Percentiles rank a stretch among this genome's conserved stretches.
phyloP scores from a whole-genome alignment of 2,797 vertebrate genomes.

The Hoplostethus mediterraneus region DNA sequence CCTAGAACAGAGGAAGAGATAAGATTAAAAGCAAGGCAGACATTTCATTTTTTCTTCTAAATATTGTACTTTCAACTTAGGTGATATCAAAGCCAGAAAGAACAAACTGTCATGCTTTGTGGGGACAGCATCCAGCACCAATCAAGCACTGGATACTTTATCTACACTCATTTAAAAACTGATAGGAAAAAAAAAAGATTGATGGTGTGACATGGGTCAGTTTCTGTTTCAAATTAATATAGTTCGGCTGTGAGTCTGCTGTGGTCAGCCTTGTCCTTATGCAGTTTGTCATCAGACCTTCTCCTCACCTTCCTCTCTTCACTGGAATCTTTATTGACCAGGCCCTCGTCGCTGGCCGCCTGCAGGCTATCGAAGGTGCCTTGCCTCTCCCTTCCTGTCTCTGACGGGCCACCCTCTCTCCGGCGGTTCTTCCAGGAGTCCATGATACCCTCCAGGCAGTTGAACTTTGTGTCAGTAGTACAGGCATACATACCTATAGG shows the following conservation, averaged over 20 bases:
- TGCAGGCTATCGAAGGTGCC: conserved; percentile 88
- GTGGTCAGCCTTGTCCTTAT: conserved; percentile 74
- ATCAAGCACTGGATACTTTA: background rate
- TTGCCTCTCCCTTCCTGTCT: conserved; percentile 76
- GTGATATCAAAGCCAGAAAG: background rate
- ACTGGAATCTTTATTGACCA: conserved; percentile 81
- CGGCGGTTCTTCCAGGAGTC: conserved; percentile 72
- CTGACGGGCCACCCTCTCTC: conserved; percentile 47
- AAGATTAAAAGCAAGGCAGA: conserved; percentile 70
- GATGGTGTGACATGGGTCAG: background rate
- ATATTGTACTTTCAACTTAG: conserved; percentile 5
- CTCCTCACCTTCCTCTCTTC: conserved; percentile 76
- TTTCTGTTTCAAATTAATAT: conserved; percentile 74
- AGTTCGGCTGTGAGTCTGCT: conserved; percentile 81
- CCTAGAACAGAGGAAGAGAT: conserved; percentile 79
- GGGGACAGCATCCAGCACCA: background rate
- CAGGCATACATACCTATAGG: conserved; percentile 91
- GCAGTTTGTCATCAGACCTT: conserved; percentile 76
- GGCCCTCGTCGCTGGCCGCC: conserved; percentile 85
- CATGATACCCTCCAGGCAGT: conserved; percentile 81
- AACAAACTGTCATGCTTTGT: background rate
- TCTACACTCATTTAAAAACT: background rate
- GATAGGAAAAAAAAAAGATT: no score
- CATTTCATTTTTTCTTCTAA: conserved; percentile 36
- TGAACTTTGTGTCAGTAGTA: conserved; percentile 85